Base-by-base conservation (phyloP, 2,797 vertebrate genomes). In the Urocyon cinereoargenteus region DNA sequence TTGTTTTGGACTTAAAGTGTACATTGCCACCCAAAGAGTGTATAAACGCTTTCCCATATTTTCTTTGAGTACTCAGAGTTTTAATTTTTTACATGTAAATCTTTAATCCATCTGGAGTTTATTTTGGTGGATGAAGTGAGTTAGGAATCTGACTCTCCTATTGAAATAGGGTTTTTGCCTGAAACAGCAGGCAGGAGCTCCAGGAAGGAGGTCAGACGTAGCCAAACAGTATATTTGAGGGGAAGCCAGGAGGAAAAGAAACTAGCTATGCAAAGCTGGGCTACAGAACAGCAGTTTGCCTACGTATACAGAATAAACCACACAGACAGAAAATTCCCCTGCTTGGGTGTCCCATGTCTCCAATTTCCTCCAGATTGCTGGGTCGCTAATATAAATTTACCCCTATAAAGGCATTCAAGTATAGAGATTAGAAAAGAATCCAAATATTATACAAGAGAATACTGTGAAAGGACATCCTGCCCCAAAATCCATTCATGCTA, bases 81-180 rank as follows among this genome's bases (percentile, higher is more conserved):
- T 89, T 91, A 49, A 79, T 59, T 95, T 94, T 94, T 90, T 75
- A 86, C 75, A 92, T 88, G 75, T 92, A 95, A 96, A 96, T 94
- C 86, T 94, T 92, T 94, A 97, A 97, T 85, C 89, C 88, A 96
- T 96, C 77, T 97, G 92, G 88, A 94, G 59, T 96, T 97, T 97
- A 94, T 97, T 97, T 95, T 75, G 36, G 92, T 94, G 22, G 57
- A 86, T 91, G 86, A 96, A 96, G 70, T 86, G 86, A 95, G 77
- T 83, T 97, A 78, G 86, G 77, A 97, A 95, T 94, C 68, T 94
- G 45, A 94, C 70, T 97, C 78, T 94, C 89, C 61, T 90, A 73
- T 0, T 87, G 26, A 96, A 96, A 57, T 62, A 88, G 64, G 34
- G 45, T 22, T 81, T 93, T 90, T 95, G 91, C 82, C 85, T 95